Percentiles rank a stretch among this genome's conserved stretches.
phyloP scores from a whole-genome alignment of 2,113 vertebrate species.

The Camelus bactrianus region DNA sequence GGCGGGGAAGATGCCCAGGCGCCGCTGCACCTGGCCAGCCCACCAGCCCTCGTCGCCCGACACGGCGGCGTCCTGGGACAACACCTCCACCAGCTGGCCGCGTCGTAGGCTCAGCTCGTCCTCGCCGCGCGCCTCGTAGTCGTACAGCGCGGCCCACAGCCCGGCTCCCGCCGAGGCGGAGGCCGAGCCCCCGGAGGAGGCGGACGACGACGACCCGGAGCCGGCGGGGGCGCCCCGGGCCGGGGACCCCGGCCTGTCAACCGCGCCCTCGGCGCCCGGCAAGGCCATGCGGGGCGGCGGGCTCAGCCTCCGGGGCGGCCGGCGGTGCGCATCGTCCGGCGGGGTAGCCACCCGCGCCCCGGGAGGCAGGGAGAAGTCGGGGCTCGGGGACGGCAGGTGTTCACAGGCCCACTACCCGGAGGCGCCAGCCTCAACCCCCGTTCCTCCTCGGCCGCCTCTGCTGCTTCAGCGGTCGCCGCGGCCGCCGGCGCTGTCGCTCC shows the following conservation, averaged over 20 bases:
- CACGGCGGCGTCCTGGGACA: conserved; percentile 93
- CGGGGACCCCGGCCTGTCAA: conserved; percentile 67
- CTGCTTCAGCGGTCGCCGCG: background rate
- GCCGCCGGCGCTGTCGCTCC: background rate
- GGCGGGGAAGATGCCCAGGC: conserved; percentile 93
- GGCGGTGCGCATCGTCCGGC: conserved; percentile 53
- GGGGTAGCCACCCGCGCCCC: background rate
- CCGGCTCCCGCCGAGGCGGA: conserved; percentile 58
- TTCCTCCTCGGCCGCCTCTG: background rate
- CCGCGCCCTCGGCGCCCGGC: conserved; percentile 87
- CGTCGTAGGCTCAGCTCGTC: conserved; percentile 93
- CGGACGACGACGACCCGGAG: conserved; percentile 86
- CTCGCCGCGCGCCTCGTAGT: conserved; percentile 93
- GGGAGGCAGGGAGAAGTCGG: background rate
- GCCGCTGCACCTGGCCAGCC: conserved; percentile 93
- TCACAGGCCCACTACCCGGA: background rate
- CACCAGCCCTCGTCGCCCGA: conserved; percentile 95
- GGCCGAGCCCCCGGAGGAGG: conserved; percentile 87
- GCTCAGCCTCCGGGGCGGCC: conserved; percentile 42
- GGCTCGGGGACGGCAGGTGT: background rate
- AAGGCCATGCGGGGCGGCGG: background rate
- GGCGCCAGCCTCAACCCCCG: background rate
- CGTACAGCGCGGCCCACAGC: conserved; percentile 93
- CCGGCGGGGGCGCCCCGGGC: conserved; percentile 43
- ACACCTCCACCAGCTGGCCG: conserved; percentile 93